Conservation (phyloP, 2,888 invertebrate genomes). For the Dromius quadrimaculatus region DNA sequence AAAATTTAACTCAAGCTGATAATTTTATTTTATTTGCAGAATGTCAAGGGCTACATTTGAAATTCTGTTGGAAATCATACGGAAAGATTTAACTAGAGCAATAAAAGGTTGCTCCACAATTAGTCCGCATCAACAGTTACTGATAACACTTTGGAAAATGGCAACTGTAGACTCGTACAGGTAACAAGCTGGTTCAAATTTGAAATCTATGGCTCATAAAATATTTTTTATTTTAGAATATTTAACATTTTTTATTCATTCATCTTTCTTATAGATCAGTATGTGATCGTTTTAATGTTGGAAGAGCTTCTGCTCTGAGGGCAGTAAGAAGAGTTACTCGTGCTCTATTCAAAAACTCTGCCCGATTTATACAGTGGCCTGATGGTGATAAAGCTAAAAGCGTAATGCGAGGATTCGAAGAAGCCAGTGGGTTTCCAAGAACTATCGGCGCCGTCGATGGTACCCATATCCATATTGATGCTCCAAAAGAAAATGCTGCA, state of each 20-base stretch:
- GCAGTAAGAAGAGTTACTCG: constrained; percentile 52
- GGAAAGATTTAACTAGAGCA: constrained; percentile 12
- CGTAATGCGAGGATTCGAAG: constrained; percentile 47
- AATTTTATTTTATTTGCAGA: no score
- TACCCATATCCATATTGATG: constrained; percentile 54
- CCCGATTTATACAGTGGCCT: constrained; percentile 56
- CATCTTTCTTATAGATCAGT: constrained; percentile 52
- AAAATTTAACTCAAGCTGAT: no score
- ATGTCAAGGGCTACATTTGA: constrained; percentile 23
- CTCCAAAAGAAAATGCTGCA: constrained; percentile 48
- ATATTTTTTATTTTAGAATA: constrained; percentile 49
- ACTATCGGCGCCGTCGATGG: constrained; percentile 55
- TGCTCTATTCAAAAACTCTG: constrained; percentile 49
- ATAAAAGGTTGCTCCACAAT: constrained; percentile 47
- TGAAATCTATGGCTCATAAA: constrained; percentile 53
- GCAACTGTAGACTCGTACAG: constrained; percentile 54
- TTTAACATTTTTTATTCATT: constrained; percentile 38
- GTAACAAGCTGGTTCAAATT: constrained; percentile 54
- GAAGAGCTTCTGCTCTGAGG: constrained; percentile 54
- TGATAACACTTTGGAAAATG: constrained; percentile 54
- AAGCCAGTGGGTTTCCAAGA: constrained; percentile 53
- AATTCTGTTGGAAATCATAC: constrained; percentile 12
- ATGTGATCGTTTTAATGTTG: constrained; percentile 55
- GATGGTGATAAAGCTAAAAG: constrained; percentile 39
- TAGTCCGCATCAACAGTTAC: constrained; percentile 43